These are phyloP conservation scores for Ditylenchus weischeri DNA, from an alignment of 2,888 invertebrate genomes.

Conservation along the genomic window DNA sequence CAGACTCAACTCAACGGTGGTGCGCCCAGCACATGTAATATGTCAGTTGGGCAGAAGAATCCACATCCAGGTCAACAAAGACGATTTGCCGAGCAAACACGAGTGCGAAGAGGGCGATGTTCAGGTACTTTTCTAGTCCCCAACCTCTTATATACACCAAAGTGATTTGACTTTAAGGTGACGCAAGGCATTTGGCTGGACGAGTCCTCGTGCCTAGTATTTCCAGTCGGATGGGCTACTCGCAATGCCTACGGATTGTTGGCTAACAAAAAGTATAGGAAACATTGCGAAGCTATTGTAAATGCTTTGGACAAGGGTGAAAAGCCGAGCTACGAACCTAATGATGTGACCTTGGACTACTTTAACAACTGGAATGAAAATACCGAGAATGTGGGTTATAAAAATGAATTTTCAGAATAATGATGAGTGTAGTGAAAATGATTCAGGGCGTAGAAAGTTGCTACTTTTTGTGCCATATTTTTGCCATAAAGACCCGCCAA, in stretches of 20 bases:
- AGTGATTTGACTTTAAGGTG: too few species aligned
- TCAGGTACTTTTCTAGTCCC: conserved; percentile 13
- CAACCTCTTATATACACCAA: not conserved
- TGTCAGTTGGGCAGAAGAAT: conserved; percentile 33
- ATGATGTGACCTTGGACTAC: conserved; percentile 16
- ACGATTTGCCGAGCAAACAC: conserved; percentile 28
- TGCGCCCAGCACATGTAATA: conserved; percentile 40
- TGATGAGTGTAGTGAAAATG: too few species aligned
- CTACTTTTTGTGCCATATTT: too few species aligned
- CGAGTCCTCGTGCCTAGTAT: conserved; percentile 89
- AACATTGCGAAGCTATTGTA: conserved; percentile 39
- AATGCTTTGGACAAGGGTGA: conserved; percentile 11
- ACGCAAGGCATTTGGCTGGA: conserved; percentile 42
- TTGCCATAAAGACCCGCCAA: too few species aligned
- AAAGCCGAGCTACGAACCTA: not conserved
- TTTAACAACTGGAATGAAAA: conserved; percentile 23
- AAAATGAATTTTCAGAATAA: too few species aligned
- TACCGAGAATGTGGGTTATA: not conserved
- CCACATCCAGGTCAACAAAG: conserved; percentile 30
- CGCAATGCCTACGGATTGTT: conserved; percentile 82
- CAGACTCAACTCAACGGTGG: conserved; percentile 29
- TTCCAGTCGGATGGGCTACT: conserved; percentile 92
- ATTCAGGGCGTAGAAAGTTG: not conserved
- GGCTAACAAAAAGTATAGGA: conserved; percentile 64
- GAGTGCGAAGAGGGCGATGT: conserved; percentile 10